Base-by-base conservation (phyloP, 1,140 invertebrate genomes). In the Drosophila murphyi region DNA sequence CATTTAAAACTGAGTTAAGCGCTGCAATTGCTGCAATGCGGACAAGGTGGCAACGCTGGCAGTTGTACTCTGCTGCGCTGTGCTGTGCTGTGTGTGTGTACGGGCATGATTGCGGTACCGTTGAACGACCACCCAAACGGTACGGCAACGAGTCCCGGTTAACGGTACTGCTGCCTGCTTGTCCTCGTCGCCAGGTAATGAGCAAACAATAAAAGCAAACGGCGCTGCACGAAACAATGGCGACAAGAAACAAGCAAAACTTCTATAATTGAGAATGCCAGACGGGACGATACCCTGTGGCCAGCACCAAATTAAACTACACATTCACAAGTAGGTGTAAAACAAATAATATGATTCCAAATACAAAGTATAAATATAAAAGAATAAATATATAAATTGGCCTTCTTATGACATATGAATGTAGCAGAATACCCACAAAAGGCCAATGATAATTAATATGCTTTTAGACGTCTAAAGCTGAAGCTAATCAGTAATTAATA, bases 1-100 rank as follows among this genome's bases (percentile, higher is more conserved):
- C 89, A 87, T 91, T 91, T 91, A 90, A 86, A 89, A 89, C 86
- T 90, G 73, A 91, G 79, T 91, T 91, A 91, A 90, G 81, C 68
- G 57, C 67, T 50, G 78, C 81, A 76, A 90, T 72, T 85, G 85
- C 86, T 88, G 83, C 83, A 88, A 78, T 88, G 83, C 83, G 73
- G 76, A 80, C 76, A 74, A 81, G 45, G 48, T 74, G 10, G 59
- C 72, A 34, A 55, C 62, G 56, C 55, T 10, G 69, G 32, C 60
- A 39, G 59, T 10, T 4, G 50, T 55, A 20, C 20, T 20, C 20
- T 20, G 20, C 20, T 20, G 20, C 20, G 20, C 0, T 20, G 20
- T 20, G 20, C 20, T 20, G 20, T 20, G 20, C 20, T 20, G 20
- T 20, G 20, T 20, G 8, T 43, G 3, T 3, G 10, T 12, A n/a